Percentiles rank a stretch among this genome's conserved stretches.
Evolutionary conservation across 2,888 invertebrate genomes (phyloP).

Genomic region (Synergus gifuensis): DNA sequence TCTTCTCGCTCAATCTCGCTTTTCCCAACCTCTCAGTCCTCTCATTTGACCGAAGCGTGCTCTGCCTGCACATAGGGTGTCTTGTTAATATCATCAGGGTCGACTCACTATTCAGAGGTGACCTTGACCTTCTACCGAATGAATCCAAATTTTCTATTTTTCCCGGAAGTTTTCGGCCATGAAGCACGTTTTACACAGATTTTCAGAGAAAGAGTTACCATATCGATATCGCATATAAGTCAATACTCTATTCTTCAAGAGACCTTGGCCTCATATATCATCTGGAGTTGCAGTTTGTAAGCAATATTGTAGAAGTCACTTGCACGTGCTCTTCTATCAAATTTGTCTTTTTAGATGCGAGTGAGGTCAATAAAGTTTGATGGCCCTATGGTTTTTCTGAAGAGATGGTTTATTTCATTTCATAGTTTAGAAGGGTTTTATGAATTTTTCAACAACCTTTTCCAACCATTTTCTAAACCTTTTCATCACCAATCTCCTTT

Average conservation of each 20-base stretch:
- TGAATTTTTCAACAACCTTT: not conserved
- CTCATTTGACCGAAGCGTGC: conserved; percentile 48
- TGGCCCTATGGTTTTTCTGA: not conserved
- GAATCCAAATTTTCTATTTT: conserved; percentile 45
- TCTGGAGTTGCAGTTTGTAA: not conserved
- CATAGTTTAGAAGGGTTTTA: not conserved
- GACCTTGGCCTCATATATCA: conserved; percentile 8
- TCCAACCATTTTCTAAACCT: too few species aligned
- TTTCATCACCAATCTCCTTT: too few species aligned
- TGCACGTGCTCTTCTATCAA: not conserved
- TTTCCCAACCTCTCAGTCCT: conserved; percentile 41
- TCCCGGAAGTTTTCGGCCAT: not conserved
- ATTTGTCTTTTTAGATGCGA: not conserved
- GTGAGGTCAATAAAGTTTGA: not conserved
- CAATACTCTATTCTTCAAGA: not conserved
- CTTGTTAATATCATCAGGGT: conserved; percentile 46
- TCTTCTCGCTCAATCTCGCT: conserved; percentile 39
- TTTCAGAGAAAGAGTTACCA: not conserved
- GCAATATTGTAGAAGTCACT: not conserved
- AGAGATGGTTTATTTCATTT: not conserved
- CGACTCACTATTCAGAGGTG: conserved; percentile 11
- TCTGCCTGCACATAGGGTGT: conserved; percentile 46
- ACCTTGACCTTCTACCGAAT: conserved; percentile 50
- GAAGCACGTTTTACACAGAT: not conserved
- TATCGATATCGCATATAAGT: not conserved